A percentile compares a stretch with the other conserved stretches of the same genome.
Conservation (phyloP, 2,797 vertebrate genomes). For the Xenentodon cancila region DNA sequence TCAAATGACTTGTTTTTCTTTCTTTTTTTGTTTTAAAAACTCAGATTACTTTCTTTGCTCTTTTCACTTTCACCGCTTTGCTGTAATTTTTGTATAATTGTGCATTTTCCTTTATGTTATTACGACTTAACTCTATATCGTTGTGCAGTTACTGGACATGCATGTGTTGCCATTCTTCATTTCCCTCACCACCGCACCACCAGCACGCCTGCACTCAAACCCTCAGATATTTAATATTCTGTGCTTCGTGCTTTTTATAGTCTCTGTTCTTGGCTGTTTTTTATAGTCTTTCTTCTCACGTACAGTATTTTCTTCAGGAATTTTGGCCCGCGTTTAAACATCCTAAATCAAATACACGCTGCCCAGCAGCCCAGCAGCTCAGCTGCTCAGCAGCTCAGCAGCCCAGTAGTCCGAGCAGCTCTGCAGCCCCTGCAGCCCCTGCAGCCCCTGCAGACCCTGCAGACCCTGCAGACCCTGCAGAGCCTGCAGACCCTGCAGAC, state of each 20-base stretch:
- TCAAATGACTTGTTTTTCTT: too few relatives aligned
- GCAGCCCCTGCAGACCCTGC: too few relatives aligned
- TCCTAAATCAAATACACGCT: constrained; percentile 81
- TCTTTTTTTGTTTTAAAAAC: too few relatives aligned
- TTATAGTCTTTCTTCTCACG: constrained; percentile 48
- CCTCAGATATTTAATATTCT: constrained; percentile 46
- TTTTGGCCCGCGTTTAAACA: constrained; percentile 82
- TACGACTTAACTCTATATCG: not conserved
- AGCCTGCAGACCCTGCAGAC: too few relatives aligned
- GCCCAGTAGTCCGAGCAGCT: constrained; percentile 61
- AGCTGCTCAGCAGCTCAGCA: too few relatives aligned
- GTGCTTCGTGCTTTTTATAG: constrained; percentile 22
- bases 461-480: too few relatives aligned
- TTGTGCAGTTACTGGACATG: constrained; percentile 2
- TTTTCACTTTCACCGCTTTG: not conserved
- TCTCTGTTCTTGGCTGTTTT: constrained; percentile 42
- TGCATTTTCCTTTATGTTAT: not conserved
- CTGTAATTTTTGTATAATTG: not conserved
- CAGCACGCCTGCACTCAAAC: constrained; percentile 28
- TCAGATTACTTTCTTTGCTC: not conserved
- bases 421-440: too few relatives aligned
- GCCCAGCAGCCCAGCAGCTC: constrained; percentile 62
- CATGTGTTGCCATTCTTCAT: constrained; percentile 40
- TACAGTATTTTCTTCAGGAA: constrained; percentile 78
- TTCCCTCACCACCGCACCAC: constrained; percentile 51